Conservation (phyloP, 2,888 invertebrate genomes). For the Nephrotoma flavescens region DNA sequence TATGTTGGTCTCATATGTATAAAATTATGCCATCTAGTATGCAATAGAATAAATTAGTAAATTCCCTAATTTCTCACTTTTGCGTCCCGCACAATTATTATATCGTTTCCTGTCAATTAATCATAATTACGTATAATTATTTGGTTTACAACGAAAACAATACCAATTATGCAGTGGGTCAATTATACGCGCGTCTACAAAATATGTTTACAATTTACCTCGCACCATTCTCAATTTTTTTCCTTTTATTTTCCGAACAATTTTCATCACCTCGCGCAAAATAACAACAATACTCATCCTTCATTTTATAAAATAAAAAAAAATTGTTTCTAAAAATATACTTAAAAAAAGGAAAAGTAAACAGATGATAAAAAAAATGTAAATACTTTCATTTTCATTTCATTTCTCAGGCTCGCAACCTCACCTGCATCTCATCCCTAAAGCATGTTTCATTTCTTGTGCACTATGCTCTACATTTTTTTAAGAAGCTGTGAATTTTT, state of each 20-base stretch:
- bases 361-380: neutral
- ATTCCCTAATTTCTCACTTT: neutral
- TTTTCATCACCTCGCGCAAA: neutral
- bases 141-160: neutral
- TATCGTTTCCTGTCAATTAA: neutral
- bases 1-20: neutral
- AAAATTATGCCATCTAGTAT: neutral
- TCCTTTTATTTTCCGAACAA: neutral
- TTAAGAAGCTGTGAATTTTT: neutral
- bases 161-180: neutral
- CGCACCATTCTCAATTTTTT: neutral
- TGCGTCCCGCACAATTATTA: neutral
- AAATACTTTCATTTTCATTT: neutral
- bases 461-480: neutral
- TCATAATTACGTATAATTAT: neutral
- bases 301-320: neutral
- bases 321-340: neutral
- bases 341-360: neutral
- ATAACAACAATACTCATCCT: neutral
- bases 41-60: neutral
- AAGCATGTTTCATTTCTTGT: neutral
- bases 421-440: neutral
- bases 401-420: neutral
- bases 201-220: neutral
- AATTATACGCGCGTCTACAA: neutral